Evolutionary conservation across 2,888 invertebrate genomes (phyloP), one percentile per base, ranked within the genome.

Genomic region (Agrotis puta): DNA sequence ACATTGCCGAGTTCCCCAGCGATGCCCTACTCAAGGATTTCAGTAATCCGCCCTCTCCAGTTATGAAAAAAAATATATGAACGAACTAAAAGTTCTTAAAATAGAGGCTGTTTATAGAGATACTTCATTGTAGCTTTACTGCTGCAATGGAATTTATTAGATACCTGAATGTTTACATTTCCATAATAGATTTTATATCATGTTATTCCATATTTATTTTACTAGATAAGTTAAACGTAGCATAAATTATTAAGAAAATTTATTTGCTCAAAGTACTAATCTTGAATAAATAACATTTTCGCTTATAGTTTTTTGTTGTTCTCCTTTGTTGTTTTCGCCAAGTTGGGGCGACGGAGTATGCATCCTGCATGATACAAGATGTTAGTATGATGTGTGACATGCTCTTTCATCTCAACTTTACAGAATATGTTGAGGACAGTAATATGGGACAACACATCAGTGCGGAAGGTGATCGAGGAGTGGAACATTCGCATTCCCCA

Each of bases 111-210:
- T 90, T 89, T 87, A 87, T 85, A 87, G 81, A 82, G 69, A 72
- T 83, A 78, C 78, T 86, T 89, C 86, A 79, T 89, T 90, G 88
- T 90, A 88, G 85, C 82, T 87, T 87, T 88, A 89, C 45, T 85
- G 88, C 79, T 88, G 89, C 89, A 87, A 90, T 92, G 89, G 89
- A 86, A 90, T 89, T 86, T 88, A 88, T 90, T 94, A 93, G 94
- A 93, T 93, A 94, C 94, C 94, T 94, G 93, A 94, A 90, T 88
- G 90, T 93, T 94, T 92, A 94, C 94, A 94, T 94, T 95, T 94
- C 94, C 94, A 94, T 92, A 92, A 89, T 94, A 95, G 94, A 94
- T 95, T 96, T 96, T 96, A 95, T 95, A 94, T 92, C 90, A 90
- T 93, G 95, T 95, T 96, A 94, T 94, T 94, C 93, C 93, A 92